Evolutionary conservation across 2,888 invertebrate species (phyloP), one percentile per base, ranked within the genome.

Genomic region (Brenthis hecate): DNA sequence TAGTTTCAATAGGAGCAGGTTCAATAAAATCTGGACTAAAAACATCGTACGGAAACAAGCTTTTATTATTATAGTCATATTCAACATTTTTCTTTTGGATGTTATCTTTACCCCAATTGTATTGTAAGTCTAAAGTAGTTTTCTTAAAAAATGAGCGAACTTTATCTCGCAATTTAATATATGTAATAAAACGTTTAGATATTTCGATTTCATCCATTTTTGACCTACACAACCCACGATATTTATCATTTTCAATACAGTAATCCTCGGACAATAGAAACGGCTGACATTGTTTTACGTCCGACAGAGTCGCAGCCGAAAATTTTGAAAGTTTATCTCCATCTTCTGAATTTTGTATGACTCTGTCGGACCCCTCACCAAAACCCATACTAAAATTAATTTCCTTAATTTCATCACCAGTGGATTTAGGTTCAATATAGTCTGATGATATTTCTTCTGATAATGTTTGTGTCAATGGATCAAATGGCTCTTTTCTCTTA

Each of bases 251-350:
- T 66, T 78, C 73, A 72, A 79, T 74, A 77, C 36, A 43, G 8
- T 75, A 76, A 74, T 78, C 77, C 78, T 83, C 82, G 84, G 88
- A 87, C 85, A 79, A 79, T 84, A 86, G 85, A 85, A 85, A 85
- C 91, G 92, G 93, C 92, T 92, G 92, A 86, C 83, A 79, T 83
- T 87, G 92, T 86, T 93, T 93, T 89, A 92, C 92, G 93, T 93
- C 93, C 93, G 93, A 91, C 93, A 93, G 93, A 92, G 91, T 91
- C 91, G 92, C 93, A 92, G 93, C 92, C 93, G 93, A 90, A 88
- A 88, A 81, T 84, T 87, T 87, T 85, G 81, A 83, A 83, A 76
- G 77, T 80, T 83, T 80, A 81, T 81, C 84, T 85, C 78, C 81
- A 77, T 83, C 82, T 84, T 83, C 82, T 78, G 84, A 88, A 90